These are phyloP conservation scores for Sebastes aleutianus DNA, from an alignment of 2,797 vertebrate genomes.

Conservation along the genomic window DNA sequence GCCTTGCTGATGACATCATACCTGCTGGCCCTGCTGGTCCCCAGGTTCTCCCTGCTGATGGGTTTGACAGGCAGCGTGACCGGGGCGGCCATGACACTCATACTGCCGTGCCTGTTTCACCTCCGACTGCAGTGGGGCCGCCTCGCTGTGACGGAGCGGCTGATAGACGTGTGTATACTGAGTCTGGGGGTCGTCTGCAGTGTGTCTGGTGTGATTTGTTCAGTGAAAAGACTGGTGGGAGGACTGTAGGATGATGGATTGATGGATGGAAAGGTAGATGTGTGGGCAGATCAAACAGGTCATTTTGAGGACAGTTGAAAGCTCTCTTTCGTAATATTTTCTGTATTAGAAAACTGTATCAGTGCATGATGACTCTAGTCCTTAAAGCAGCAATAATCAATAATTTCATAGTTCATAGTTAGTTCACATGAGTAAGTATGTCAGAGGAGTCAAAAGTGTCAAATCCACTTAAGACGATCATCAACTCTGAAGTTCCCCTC, in stretches of 20 bases:
- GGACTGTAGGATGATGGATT: conserved; percentile 44
- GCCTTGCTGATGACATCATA: conserved; percentile 83
- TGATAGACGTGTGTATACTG: conserved; percentile 79
- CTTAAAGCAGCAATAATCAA: not conserved
- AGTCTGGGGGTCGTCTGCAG: conserved; percentile 82
- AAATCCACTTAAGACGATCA: not conserved
- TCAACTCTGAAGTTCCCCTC: not conserved
- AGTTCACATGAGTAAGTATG: not conserved
- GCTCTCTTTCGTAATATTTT: not conserved
- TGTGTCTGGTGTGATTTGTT: conserved; percentile 81
- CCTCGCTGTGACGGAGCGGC: conserved; percentile 68
- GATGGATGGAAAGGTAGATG: not conserved
- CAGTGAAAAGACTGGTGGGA: conserved; percentile 77
- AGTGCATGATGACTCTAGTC: not conserved
- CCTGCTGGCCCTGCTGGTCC: conserved; percentile 81
- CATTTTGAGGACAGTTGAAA: not conserved
- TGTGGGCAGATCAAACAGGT: not conserved
- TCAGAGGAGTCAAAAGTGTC: not conserved
- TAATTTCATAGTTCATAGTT: not conserved
- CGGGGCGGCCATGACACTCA: conserved; percentile 83
- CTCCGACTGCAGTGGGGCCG: conserved; percentile 81
- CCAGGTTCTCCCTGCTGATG: conserved; percentile 85
- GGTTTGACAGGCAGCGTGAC: conserved; percentile 85
- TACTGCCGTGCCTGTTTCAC: conserved; percentile 85
- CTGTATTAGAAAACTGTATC: not conserved